Evolutionary conservation across 2,797 vertebrate species (phyloP), one percentile per base, ranked within the genome.

Genomic region (Manis pentadactyla): DNA sequence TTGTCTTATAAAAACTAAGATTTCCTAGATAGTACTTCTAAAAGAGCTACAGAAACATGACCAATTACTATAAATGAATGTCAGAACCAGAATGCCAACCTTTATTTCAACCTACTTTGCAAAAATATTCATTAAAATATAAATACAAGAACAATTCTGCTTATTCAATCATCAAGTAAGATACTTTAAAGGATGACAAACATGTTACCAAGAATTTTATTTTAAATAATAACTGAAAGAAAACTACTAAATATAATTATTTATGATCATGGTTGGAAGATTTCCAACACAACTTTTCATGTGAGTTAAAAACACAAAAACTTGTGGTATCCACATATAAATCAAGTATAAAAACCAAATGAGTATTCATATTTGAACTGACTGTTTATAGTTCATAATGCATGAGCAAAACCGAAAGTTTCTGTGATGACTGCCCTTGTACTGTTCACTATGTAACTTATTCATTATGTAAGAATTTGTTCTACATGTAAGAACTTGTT

Each of bases 1-100:
- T 97, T 97, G 96, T 95, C 96, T 97, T 97, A 97, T 88, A 97
- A 97, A 97, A 98, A 83, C 57, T 64, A 97, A 96, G 64, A 98
- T 97, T 95, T 37, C 90, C 97, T 97, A 89, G 90, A 98, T 93
- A 90, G 95, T 95, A 97, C 79, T 97, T 98, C 96, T 94, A 93
- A 98, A 96, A 90, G 88, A 75, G 92, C 93, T 93, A 98, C 17
- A 97, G 93, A 97, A 95, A 6, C 31, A 96, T 17, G 64, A 97
- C 96, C 78, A 98, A 97, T 90, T 82, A 77, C 96, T 94, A 97
- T 86, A 92, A 98, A 97, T 21, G 21, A 90, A 87, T 79, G 90
- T 97, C 91, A 97, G 46, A 97, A 89, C 51, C 71, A 95, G 63
- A 97, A 96, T 93, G 96, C 97, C 66, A 89, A 64, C 82, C 97